phyloP scores from a whole-genome alignment of 2,113 vertebrate species.

The Tauraco erythrolophus region DNA sequence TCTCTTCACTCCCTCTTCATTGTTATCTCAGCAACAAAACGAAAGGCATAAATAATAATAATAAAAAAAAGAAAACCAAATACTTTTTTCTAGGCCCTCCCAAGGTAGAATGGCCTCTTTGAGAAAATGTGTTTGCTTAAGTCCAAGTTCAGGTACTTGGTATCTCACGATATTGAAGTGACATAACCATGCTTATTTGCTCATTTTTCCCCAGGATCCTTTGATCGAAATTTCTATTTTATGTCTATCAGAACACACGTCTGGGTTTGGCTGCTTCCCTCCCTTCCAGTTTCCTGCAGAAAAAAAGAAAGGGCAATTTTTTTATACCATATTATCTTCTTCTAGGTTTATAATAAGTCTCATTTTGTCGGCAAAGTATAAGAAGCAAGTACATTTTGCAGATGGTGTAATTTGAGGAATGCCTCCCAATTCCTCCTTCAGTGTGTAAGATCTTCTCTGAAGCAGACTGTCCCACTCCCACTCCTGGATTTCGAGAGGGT shows the following conservation, averaged over 20 bases:
- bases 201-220: not conserved
- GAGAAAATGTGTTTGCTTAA: not conserved
- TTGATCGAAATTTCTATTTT: not conserved
- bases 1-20: not conserved
- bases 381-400: conserved; percentile 2
- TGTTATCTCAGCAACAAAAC: not conserved
- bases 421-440: conserved; percentile 16
- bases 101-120: not conserved
- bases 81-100: not conserved
- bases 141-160: not conserved
- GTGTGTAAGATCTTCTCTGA: not conserved
- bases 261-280: not conserved
- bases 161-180: not conserved
- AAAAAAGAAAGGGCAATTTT: not conserved
- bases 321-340: not conserved
- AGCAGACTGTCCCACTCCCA: conserved; percentile 53
- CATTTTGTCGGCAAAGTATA: conserved; percentile 23
- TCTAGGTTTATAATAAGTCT: conserved; percentile 1
- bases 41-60: not conserved
- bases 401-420: conserved; percentile 58
- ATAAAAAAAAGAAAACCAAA: not conserved
- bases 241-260: not conserved
- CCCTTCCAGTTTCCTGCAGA: not conserved
- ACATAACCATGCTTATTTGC: not conserved
- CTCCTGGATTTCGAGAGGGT: conserved; percentile 23